Percentiles rank a stretch among this genome's conserved stretches.
These are phyloP conservation scores for Archaeoteleia sp. DNA, from an alignment of 2,888 invertebrate genomes.

Conservation along the genomic window DNA sequence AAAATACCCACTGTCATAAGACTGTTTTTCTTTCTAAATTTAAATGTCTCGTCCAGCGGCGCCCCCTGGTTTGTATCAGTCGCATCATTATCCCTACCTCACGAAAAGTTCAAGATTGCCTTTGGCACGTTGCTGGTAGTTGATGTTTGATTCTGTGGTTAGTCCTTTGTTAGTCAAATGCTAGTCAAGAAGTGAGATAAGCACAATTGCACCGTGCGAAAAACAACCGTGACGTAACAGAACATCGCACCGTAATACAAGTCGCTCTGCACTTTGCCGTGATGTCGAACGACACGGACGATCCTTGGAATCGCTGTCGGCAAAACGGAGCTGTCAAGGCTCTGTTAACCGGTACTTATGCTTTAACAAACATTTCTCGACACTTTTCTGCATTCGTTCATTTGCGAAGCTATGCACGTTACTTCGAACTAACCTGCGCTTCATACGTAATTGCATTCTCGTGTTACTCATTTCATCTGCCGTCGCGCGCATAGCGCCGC, in stretches of 20 bases:
- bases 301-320: slow-evolving; percentile 75
- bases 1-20: too few relatives aligned
- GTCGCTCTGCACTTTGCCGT: slow-evolving; percentile 13
- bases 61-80: too few relatives aligned
- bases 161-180: slow-evolving; percentile 12
- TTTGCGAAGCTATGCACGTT: background rate
- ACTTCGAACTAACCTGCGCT: background rate
- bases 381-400: background rate
- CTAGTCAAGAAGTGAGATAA: slow-evolving; percentile 21
- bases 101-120: too few relatives aligned
- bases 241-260: background rate
- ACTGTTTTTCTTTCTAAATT: too few relatives aligned
- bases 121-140: too few relatives aligned
- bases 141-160: too few relatives aligned
- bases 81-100: too few relatives aligned
- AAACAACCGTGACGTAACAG: too few relatives aligned
- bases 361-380: background rate
- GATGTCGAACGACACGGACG: slow-evolving; percentile 63
- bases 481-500: too few relatives aligned
- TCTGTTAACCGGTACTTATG: slow-evolving; percentile 85
- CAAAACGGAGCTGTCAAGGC: slow-evolving; percentile 93
- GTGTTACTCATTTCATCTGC: too few relatives aligned
- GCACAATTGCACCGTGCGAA: background rate
- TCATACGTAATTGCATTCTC: too few relatives aligned
- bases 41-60: too few relatives aligned